Evolutionary conservation across 2,888 invertebrate genomes (phyloP), one percentile per base, ranked within the genome.

Genomic region (Melanostoma scalare): DNA sequence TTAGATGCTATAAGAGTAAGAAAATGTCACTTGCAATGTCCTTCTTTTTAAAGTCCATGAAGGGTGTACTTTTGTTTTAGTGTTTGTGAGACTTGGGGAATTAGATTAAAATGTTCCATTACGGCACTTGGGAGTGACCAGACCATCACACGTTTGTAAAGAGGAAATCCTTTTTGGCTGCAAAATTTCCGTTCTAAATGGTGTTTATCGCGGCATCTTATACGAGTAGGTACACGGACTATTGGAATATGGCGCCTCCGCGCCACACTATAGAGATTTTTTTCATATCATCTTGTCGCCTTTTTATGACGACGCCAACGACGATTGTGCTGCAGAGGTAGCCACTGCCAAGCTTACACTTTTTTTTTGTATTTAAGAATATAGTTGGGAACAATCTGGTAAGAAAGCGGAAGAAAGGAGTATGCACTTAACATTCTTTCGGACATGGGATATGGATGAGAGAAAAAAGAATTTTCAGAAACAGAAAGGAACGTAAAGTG

Each of bases 161-260:
- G 31, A 31, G 55, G 68, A 68, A 53, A 53, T 72, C 61, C 53
- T 81, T 76, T 72, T 72, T 81, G 81, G 81, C 81, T 72, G 56
- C 72, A 53, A 68, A 76, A 77, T 77, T 72, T 52, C 61, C 61
- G 72, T 56, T 31, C 67, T 82, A 63, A 73, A 73, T 73, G 68
- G 73, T 82, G 77, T 77, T 73, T 77, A 82, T 82, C 82, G 77
- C 73, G 73, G 46, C 56, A 82, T 82, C 77, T 82, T 58, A 77
- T 77, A 38, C 48, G 63, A 20, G 20, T 20, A 20, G 20, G 20
- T 20, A 20, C 20, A 20, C 20, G 1, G 58, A 68, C 69, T 77
- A 35, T 61, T 60, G 10, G 52, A 73, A 72, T 77, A 42, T 42
- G 81, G 82, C 77, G 82, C 82, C 82, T 10, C 46, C 36, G 4